These are phyloP conservation scores for Micrastur ruficollis DNA, from an alignment of 2,797 vertebrate genomes.

Conservation along the genomic window DNA sequence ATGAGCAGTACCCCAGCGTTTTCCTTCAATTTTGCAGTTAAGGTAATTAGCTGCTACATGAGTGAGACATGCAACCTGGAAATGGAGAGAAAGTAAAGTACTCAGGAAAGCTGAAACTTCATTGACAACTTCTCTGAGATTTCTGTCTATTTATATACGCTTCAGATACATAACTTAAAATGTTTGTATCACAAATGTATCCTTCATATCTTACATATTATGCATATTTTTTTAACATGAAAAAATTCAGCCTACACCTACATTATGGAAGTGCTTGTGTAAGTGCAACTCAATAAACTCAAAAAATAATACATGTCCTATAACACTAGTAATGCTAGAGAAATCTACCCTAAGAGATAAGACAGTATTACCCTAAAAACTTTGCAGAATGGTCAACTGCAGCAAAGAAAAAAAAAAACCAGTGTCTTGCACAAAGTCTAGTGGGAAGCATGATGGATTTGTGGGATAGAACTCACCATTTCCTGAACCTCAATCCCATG, in stretches of 20 bases:
- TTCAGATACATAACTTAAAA: neutral
- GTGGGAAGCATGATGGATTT: neutral
- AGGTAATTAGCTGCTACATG: conserved; percentile 92
- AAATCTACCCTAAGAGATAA: neutral
- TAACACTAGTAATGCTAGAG: neutral
- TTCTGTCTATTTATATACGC: neutral
- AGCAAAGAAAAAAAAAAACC: neutral
- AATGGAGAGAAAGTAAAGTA: neutral
- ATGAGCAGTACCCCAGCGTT: conserved; percentile 92
- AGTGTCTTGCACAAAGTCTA: neutral
- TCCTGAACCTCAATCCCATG: neutral
- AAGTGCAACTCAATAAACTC: neutral
- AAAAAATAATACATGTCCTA: neutral
- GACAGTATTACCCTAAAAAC: neutral
- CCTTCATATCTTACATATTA: neutral
- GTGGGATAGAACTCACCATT: neutral
- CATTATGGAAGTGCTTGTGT: neutral
- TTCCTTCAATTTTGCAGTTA: conserved; percentile 83
- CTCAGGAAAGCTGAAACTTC: neutral
- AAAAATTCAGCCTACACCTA: neutral
- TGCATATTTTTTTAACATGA: neutral
- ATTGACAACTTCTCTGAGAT: neutral
- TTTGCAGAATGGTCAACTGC: neutral
- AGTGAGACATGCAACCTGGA: conserved; percentile 91
- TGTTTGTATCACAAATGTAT: neutral